Evolutionary conservation across 2,888 invertebrate species (phyloP), one percentile per base, ranked within the genome.

Genomic region (Odontocolon sp.): DNA sequence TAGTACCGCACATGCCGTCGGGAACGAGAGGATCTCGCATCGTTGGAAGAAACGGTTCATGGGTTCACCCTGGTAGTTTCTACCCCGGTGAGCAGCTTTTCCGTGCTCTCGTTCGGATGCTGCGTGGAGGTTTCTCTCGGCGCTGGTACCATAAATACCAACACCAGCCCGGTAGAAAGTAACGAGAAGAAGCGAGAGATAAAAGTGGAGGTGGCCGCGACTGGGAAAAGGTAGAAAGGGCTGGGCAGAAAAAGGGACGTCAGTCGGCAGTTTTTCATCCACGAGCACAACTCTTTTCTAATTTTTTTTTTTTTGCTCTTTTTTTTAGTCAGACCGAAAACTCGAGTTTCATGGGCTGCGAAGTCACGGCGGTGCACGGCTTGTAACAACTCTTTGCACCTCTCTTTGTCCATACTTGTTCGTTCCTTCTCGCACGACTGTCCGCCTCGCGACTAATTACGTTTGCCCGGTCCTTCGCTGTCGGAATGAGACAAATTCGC

Each of bases 91-190:
- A 80, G 83, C 85, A 80, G 83, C 78, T 83, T 83, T 79, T 81
- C 75, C 81, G 36, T 70, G 59, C 68, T 57, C 14, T 26, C 64
- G 57, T 31, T 72, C 72, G 75, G 82, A 79, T 31, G 75, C 67
- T 76, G 81, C 71, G 83, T 79, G 81, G 69, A 78, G 79, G 82
- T 84, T 74, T 70, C 80, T 79, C 81, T 50, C 61, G 38, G 40
- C 67, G 31, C 56, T 18, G 50, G 33, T 26, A 80, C 81, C 80
- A 86, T 86, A 86, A 86, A 86, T 87, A 86, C 85, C 80, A 84
- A 86, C 86, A 85, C 84, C 77, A 74, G 61, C 28, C 18, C 36
- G 50, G 28, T 63, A 64, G 54, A 63, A 23, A 38, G 70, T 61
- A 68, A 68, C 66, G 64, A 73, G 74, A 59, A 59, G 26, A 64